These are phyloP conservation scores for Euschistus heros DNA, from an alignment of 1,140 invertebrate genomes.

Conservation along the genomic window DNA sequence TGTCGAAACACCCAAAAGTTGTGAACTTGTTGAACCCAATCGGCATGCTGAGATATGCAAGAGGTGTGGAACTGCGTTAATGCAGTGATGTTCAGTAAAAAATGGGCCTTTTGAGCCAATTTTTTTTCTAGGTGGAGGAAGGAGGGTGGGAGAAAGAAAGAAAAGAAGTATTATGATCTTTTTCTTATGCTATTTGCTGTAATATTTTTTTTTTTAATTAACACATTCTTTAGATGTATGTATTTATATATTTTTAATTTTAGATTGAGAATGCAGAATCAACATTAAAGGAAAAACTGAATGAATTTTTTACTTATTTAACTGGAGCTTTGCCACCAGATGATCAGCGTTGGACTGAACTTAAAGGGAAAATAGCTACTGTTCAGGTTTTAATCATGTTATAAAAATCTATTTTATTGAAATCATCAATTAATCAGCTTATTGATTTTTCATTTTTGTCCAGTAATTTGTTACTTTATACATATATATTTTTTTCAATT, in stretches of 20 bases:
- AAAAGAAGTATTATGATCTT: too few species aligned
- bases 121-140: too few species aligned
- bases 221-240: too few species aligned
- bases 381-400: not conserved
- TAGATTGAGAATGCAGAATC: conserved; percentile 20
- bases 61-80: too few species aligned
- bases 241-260: conserved; percentile 15
- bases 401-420: not conserved
- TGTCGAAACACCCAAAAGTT: too few species aligned
- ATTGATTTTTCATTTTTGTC: not conserved
- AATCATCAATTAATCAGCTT: not conserved
- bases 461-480: not conserved
- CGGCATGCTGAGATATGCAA: too few species aligned
- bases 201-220: too few species aligned
- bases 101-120: too few species aligned
- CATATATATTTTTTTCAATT: not conserved
- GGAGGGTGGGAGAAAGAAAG: too few species aligned
- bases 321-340: not conserved
- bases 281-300: conserved; percentile 28
- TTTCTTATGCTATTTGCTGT: too few species aligned
- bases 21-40: too few species aligned
- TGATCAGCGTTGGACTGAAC: not conserved
- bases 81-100: too few species aligned
- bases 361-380: conserved; percentile 1
- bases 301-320: conserved; percentile 28